Conservation (phyloP, 2,888 invertebrate genomes). For the Tetheella fluctuosa region DNA sequence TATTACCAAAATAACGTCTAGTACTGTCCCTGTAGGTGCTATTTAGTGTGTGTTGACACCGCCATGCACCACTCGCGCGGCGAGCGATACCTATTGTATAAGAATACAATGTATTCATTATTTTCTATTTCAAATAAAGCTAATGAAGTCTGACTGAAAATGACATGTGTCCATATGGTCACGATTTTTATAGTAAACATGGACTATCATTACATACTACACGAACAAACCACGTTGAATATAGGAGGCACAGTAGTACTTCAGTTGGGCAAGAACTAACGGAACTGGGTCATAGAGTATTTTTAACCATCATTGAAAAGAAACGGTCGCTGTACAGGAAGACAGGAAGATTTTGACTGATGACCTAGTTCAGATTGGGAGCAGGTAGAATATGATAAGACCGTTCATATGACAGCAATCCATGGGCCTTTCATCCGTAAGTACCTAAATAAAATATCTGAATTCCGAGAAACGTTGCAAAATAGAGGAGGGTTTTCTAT, state of each 20-base stretch:
- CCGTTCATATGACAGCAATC: background rate
- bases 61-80: constrained; percentile 14
- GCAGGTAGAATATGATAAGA: background rate
- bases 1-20: constrained; percentile 70
- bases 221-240: constrained; percentile 20
- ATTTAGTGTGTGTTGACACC: constrained; percentile 19
- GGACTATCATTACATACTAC: constrained; percentile 61
- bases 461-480: too few relatives aligned
- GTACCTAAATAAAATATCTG: too few relatives aligned
- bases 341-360: background rate
- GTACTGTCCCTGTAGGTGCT: constrained; percentile 61
- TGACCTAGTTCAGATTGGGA: constrained; percentile 3
- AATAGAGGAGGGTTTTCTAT: too few relatives aligned
- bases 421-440: too few relatives aligned
- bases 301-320: background rate
- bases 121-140: constrained; percentile 70
- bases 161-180: constrained; percentile 58
- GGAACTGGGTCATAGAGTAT: background rate
- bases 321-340: background rate
- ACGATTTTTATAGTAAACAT: constrained; percentile 56
- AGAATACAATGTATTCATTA: constrained; percentile 77
- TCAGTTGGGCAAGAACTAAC: background rate
- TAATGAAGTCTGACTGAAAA: constrained; percentile 73
- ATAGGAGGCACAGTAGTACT: background rate
- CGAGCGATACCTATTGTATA: constrained; percentile 15